These are phyloP conservation scores for Uromys caudimaculatus DNA, from an alignment of 2,797 vertebrate genomes.

Conservation along the genomic window DNA sequence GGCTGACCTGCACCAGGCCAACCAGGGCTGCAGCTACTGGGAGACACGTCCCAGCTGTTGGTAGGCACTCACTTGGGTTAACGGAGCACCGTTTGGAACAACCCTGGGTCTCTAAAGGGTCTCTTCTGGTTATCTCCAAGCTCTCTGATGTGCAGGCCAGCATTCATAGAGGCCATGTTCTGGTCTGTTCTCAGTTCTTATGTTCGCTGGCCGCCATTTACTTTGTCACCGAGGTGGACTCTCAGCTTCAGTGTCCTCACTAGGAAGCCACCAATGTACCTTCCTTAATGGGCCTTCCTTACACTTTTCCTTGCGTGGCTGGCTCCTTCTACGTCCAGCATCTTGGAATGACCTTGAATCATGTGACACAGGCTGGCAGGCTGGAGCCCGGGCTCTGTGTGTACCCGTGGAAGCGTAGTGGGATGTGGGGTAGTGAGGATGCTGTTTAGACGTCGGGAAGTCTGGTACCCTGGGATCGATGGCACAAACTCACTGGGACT, in stretches of 20 bases:
- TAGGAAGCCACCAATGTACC: neutral
- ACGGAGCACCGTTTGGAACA: neutral
- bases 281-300: neutral
- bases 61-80: neutral
- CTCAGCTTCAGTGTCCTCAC: neutral
- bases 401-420: neutral
- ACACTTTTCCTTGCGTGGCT: neutral
- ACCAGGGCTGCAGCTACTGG: neutral
- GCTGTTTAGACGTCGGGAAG: neutral
- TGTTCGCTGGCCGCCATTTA: neutral
- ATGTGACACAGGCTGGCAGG: rapidly evolving
- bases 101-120: neutral
- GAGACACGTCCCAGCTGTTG: neutral
- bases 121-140: neutral
- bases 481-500: neutral
- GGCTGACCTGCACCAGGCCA: neutral
- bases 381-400: neutral
- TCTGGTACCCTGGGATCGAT: neutral
- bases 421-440: neutral
- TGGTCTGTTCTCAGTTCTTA: neutral
- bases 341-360: neutral
- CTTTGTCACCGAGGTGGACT: neutral
- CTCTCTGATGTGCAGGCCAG: neutral
- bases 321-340: neutral
- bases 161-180: neutral